Evolutionary conservation across 37 sponge, comb jelly and placozoan genomes (phyloP), one percentile per base, ranked within the genome.

Genomic region (Halichondria panicea): DNA sequence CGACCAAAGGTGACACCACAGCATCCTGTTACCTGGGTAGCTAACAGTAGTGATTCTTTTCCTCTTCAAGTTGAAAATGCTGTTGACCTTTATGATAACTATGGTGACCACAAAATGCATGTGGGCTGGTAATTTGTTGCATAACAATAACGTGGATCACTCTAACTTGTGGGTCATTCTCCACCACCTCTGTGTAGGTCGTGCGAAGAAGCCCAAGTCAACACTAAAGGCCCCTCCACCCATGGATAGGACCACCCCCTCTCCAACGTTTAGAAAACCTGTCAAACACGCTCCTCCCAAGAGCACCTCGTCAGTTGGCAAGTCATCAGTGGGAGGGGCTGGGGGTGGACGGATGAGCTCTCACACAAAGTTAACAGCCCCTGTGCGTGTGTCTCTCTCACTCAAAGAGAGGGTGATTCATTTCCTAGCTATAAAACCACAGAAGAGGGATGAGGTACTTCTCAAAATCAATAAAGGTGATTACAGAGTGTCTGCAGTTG

Each of bases 351-450:
- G 52, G 11, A 48, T 15, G 15, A 15, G 52, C 15, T 48, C 52
- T 15, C 52, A 11, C 52, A n/a, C n/a, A n/a, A n/a, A n/a, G n/a
- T n/a, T n/a, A n/a, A n/a, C n/a, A n/a, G n/a, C n/a, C n/a, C n/a
- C n/a, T n/a, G n/a, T n/a, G n/a, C 52, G 52, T n/a, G 44, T 21
- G 44, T 43, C 68, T 4, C 56, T 68, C 67, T 30, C 54, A 30
- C 56, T 67, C 41, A 91, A 81, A 59, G 84, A 91, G 13, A 68
- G 88, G 55, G 69, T 91, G 25, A 81, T 90, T 0, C 81, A 90
- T 52, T 35, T 81, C 11, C 60, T 79, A 36, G 92, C 92, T 55
- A 24, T 91, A 1, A 78, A 78, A 36, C 80, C 92, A 27, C 68
- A 65, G 54, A 82, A 34, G 30, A 77, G 72, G n/a, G 58, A 24